phyloP scores from a whole-genome alignment of 1,140 invertebrate genomes.

The Lucilia cuprina region DNA sequence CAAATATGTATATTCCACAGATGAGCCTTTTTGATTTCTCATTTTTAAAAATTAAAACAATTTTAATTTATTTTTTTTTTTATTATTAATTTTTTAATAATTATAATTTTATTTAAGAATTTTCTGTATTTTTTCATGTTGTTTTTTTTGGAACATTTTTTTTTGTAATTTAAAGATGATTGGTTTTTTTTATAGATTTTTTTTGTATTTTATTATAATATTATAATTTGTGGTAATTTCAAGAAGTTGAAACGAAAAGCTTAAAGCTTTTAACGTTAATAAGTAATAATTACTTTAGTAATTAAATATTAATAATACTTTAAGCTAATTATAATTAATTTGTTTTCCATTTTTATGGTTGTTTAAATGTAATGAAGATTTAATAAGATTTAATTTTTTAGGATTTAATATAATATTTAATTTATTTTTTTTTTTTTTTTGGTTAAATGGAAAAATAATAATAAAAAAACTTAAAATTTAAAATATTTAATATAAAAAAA shows the following conservation, averaged over 20 bases:
- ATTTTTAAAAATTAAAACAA: neutral
- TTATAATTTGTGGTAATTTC: neutral
- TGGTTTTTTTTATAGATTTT: neutral
- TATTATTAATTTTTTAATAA: neutral
- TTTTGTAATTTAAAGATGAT: neutral
- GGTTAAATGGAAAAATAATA: too few relatives aligned
- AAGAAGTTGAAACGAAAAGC: slow-evolving; percentile 17
- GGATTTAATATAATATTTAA: neutral
- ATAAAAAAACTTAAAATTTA: too few relatives aligned
- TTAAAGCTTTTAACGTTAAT: slow-evolving; percentile 19
- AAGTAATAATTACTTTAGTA: neutral
- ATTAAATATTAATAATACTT: slow-evolving; percentile 34
- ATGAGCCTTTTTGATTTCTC: too few relatives aligned
- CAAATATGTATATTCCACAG: too few relatives aligned
- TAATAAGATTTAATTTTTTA: neutral
- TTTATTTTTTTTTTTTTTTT: neutral
- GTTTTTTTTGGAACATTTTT: slow-evolving; percentile 26
- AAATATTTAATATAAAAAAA: too few relatives aligned
- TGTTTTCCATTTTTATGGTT: neutral
- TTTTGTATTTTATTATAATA: neutral
- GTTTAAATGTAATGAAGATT: neutral
- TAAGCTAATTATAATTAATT: slow-evolving; percentile 22
- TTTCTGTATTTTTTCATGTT: neutral
- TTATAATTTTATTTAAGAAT: slow-evolving; percentile 23
- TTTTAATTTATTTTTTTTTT: neutral